A percentile compares a stretch with the other conserved stretches of the same genome.
phyloP scores from a whole-genome alignment of 2,888 invertebrate species.

The Clusia tigrina region DNA sequence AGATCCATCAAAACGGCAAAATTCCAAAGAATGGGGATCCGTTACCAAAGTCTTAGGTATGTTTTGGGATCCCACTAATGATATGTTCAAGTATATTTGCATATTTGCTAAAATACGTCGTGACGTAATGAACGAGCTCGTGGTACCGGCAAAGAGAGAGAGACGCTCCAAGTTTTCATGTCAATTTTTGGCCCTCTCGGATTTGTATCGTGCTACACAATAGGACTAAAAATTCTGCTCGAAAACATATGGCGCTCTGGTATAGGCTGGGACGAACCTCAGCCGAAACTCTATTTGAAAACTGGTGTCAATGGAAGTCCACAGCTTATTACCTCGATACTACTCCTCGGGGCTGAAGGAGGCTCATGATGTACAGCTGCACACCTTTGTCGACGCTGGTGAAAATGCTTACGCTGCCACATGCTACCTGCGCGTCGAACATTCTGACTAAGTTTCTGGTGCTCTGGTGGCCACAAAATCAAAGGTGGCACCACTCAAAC shows the following conservation, averaged over 20 bases:
- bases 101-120: slow-evolving; percentile 30
- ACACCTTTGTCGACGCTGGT: slow-evolving; percentile 24
- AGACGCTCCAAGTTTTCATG: slow-evolving; percentile 32
- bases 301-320: slow-evolving; percentile 28
- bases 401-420: slow-evolving; percentile 12
- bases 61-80: slow-evolving; percentile 26
- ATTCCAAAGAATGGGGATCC: not conserved
- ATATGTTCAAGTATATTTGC: slow-evolving; percentile 26
- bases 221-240: slow-evolving; percentile 28
- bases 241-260: slow-evolving; percentile 33
- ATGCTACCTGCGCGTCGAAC: slow-evolving; percentile 16
- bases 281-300: too few relatives aligned
- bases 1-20: not conserved
- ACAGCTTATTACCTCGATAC: slow-evolving; percentile 21
- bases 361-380: slow-evolving; percentile 19
- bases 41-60: slow-evolving; percentile 22
- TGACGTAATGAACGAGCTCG: slow-evolving; percentile 15
- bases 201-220: slow-evolving; percentile 31
- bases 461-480: slow-evolving; percentile 22
- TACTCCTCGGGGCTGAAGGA: slow-evolving; percentile 17
- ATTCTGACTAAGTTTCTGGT: slow-evolving; percentile 13
- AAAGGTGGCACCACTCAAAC: slow-evolving; percentile 31
- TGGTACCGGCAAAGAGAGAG: slow-evolving; percentile 28
- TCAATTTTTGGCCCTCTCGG: slow-evolving; percentile 33
- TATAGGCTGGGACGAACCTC: slow-evolving; percentile 28